phyloP scores from a whole-genome alignment of 2,888 invertebrate species.

The Lottia scabra region DNA sequence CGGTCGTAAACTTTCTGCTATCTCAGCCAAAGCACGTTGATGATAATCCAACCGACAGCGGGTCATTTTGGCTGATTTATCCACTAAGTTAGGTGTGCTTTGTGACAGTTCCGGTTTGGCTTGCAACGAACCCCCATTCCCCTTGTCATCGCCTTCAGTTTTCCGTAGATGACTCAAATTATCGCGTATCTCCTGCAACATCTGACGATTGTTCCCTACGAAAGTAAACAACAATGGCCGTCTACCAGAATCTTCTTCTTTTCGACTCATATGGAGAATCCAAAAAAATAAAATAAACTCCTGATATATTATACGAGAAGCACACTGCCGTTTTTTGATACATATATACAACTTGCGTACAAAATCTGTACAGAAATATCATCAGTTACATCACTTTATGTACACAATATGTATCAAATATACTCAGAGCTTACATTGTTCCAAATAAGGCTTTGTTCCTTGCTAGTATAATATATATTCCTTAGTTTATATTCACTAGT shows the following conservation, averaged over 20 bases:
- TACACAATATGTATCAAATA: no score
- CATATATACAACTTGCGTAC: slow-evolving; percentile 23
- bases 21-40: slow-evolving; percentile 88
- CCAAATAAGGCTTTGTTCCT: no score
- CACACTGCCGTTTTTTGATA: slow-evolving; percentile 19
- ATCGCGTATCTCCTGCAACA: slow-evolving; percentile 58
- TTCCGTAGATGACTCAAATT: slow-evolving; percentile 54
- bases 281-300: slow-evolving; percentile 19
- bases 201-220: slow-evolving; percentile 57
- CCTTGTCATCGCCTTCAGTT: slow-evolving; percentile 25
- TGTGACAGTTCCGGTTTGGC: slow-evolving; percentile 36
- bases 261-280: slow-evolving; percentile 38
- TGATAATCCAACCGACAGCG: slow-evolving; percentile 73
- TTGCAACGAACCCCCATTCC: slow-evolving; percentile 17
- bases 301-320: slow-evolving; percentile 13
- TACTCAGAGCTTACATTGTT: no score
- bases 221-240: slow-evolving; percentile 50
- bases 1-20: slow-evolving; percentile 84
- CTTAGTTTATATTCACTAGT: no score
- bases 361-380: not conserved
- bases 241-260: slow-evolving; percentile 30
- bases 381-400: no score
- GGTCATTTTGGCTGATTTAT: slow-evolving; percentile 33
- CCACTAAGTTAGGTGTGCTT: slow-evolving; percentile 41
- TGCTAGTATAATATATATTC: no score